A percentile compares a stretch with the other conserved stretches of the same genome.
phyloP scores from a whole-genome alignment of 2,888 invertebrate species.

The Listrodromus nycthemerus region DNA sequence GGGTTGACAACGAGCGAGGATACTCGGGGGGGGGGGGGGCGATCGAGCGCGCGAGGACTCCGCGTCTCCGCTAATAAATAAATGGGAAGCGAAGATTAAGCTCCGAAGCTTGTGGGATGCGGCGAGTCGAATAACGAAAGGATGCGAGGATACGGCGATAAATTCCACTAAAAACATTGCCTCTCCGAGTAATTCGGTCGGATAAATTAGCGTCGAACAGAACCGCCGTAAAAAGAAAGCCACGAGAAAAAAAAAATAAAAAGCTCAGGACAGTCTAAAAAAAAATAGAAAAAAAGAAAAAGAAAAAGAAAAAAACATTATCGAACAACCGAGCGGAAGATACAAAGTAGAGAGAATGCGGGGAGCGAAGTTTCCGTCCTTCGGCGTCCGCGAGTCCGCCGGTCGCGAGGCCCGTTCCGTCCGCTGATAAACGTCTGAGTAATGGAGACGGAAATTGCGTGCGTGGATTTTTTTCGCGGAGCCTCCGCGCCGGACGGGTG shows the following conservation, averaged over 20 bases:
- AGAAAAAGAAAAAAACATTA: background rate
- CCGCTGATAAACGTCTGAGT: conserved; percentile 76
- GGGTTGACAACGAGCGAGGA: conserved; percentile 12
- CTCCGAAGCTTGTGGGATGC: conserved; percentile 22
- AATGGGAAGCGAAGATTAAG: conserved; percentile 52
- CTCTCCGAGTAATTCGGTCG: conserved; percentile 6
- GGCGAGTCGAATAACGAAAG: conserved; percentile 46
- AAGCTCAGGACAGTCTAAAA: background rate
- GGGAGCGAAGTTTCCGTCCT: background rate
- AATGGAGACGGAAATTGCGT: conserved; percentile 76
- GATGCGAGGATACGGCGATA: conserved; percentile 51
- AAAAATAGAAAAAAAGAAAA: conserved; percentile 8
- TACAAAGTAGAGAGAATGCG: background rate
- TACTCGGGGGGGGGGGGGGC: no score
- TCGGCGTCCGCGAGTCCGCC: background rate
- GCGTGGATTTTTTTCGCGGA: conserved; percentile 34
- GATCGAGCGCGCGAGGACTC: background rate
- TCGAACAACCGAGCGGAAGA: conserved; percentile 26
- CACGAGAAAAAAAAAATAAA: background rate
- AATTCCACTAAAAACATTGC: conserved; percentile 56
- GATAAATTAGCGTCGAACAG: conserved; percentile 42
- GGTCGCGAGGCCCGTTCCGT: background rate
- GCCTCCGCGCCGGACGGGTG: conserved; percentile 26
- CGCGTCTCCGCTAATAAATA: conserved; percentile 53
- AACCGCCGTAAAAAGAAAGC: background rate